Conservation (phyloP, 2,797 vertebrate genomes). For the Clarias platycephalus region DNA sequence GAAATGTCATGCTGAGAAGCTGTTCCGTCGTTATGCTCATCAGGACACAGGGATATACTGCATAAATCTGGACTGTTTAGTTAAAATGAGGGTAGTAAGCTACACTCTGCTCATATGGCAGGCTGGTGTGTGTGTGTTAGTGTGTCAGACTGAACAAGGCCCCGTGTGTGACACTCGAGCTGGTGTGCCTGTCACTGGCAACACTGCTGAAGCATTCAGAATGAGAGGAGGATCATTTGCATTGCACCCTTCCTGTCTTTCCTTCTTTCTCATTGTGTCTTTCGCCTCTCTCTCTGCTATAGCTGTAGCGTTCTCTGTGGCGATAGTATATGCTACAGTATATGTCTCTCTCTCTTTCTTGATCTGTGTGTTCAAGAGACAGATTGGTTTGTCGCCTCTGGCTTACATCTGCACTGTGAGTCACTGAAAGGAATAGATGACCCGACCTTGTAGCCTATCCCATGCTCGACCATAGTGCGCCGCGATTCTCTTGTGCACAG, state of each 20-base stretch:
- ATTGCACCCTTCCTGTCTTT: constrained; percentile 2
- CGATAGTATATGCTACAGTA: neutral
- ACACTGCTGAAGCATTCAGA: constrained; percentile 30
- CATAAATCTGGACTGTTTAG: neutral
- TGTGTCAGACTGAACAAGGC: constrained; percentile 23
- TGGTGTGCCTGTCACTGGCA: constrained; percentile 20
- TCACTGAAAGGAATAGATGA: constrained; percentile 6
- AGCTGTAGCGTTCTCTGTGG: neutral
- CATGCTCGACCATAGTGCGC: neutral
- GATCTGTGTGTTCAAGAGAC: neutral
- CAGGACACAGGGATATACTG: neutral
- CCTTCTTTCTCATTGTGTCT: neutral
- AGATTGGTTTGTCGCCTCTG: neutral
- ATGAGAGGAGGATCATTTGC: constrained; percentile 32
- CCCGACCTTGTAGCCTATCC: constrained; percentile 5
- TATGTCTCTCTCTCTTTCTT: neutral
- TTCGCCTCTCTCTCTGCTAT: neutral
- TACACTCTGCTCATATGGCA: neutral
- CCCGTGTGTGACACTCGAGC: constrained; percentile 25
- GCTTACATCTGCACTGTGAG: constrained; percentile 18
- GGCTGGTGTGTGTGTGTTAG: neutral
- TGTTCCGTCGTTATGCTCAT: neutral
- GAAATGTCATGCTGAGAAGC: neutral
- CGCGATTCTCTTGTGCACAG: neutral
- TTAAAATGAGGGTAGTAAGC: constrained; percentile 14